Evolutionary conservation across 2,888 invertebrate species (phyloP), one percentile per base, ranked within the genome.

Genomic region (Morpho deidamia): DNA sequence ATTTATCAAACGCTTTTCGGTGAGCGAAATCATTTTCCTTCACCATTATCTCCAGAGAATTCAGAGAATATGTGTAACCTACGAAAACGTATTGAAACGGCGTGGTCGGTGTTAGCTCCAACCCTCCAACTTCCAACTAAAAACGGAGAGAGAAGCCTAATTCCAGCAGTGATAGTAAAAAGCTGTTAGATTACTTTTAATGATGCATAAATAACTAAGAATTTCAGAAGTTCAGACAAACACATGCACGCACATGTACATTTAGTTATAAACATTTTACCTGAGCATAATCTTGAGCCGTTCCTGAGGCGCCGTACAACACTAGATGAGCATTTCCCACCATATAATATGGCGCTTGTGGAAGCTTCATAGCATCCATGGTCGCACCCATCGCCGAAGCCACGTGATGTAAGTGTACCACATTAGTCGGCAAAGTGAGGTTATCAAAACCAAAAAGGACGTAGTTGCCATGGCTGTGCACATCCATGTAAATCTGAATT

Each of bases 401-500:
- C 0, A 81, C 72, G 8, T 65, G 64, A 49, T 77, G 73, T 8
- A 81, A 11, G 4, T 71, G 63, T 4, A 62, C 62, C 1, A 46
- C 66, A 46, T 76, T 74, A 1, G 50, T 23, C 0, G 79, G 69
- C 42, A 75, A 42, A 1, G 62, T 67, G 0, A 51, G 53, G 34
- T 76, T 90, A 12, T 92, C 93, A 85, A 91, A 94, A 1, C 92
- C 93, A 64, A 92, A 93, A 1, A 94, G 71, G 47, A 94, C 66
- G 62, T 89, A 92, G 64, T 91, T 91, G 32, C 94, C 95, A 63
- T 92, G 93, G 8, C 95, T 93, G 74, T 96, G 95, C 34, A 95
- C 82, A 8, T 94, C 91, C 57, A 95, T 68, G 56, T 69, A 77
- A 2, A 78, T 11, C 49, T 75, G 70, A 5, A 69, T 71, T 1